phyloP scores from a whole-genome alignment of 2,888 invertebrate genomes.

The Xestoiulus laeticollis region DNA sequence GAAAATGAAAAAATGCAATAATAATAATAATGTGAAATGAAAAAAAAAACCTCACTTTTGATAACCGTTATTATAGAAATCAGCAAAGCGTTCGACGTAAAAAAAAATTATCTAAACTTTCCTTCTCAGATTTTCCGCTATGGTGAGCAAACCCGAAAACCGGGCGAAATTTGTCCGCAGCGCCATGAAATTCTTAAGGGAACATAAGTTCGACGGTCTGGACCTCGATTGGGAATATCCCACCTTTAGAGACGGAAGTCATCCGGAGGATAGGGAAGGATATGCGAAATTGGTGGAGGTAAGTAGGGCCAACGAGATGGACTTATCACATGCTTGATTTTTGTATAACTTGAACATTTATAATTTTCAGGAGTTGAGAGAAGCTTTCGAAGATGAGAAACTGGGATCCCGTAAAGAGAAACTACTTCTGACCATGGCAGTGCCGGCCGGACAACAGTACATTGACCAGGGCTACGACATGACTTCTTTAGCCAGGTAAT shows the following conservation, averaged over 20 bases:
- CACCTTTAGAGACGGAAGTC: conserved; percentile 79
- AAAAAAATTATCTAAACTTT: neutral
- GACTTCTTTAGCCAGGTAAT: conserved; percentile 82
- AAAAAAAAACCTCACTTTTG: neutral
- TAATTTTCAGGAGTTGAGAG: conserved; percentile 75
- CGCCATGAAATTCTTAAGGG: conserved; percentile 75
- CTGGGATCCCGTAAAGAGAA: conserved; percentile 82
- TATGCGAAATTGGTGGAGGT: conserved; percentile 86
- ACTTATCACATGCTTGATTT: no score
- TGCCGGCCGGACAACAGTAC: conserved; percentile 92
- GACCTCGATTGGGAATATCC: conserved; percentile 84
- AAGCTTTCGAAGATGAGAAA: conserved; percentile 88
- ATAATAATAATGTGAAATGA: neutral
- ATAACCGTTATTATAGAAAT: neutral
- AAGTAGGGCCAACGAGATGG: no score
- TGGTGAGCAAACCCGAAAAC: conserved; percentile 81
- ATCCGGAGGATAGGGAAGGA: conserved; percentile 82
- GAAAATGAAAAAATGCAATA: neutral
- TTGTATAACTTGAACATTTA: neutral
- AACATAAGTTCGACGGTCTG: conserved; percentile 91
- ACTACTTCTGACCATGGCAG: conserved; percentile 89
- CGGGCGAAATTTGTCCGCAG: conserved; percentile 76
- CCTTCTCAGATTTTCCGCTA: conserved; percentile 75
- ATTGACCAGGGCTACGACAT: conserved; percentile 94
- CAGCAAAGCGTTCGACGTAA: neutral